Evolutionary conservation across 2,888 invertebrate species (phyloP).

Genomic region (Xanthorhoe spadicearia): DNA sequence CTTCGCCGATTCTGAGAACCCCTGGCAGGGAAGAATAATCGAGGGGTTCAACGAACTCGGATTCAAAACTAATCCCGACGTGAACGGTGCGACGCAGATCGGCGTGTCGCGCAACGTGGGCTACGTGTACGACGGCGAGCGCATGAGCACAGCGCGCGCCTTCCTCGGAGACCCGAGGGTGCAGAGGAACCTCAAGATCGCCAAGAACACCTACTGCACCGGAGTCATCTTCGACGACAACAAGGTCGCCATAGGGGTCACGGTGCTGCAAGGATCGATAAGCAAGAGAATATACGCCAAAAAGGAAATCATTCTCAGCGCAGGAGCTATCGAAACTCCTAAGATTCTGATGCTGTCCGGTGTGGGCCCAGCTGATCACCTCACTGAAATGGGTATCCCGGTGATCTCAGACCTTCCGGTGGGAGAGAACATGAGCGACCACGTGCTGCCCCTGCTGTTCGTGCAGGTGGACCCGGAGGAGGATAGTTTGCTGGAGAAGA

Average conservation of each 20-base stretch:
- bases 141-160: slow-evolving; percentile 64
- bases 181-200: slow-evolving; percentile 51
- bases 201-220: slow-evolving; percentile 58
- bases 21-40: slow-evolving; percentile 60
- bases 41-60: slow-evolving; percentile 46
- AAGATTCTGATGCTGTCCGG: slow-evolving; percentile 70
- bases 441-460: slow-evolving; percentile 54
- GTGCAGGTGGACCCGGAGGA: slow-evolving; percentile 50
- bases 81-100: slow-evolving; percentile 63
- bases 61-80: slow-evolving; percentile 61
- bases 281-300: slow-evolving; percentile 48
- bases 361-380: slow-evolving; percentile 60
- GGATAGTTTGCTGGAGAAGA: slow-evolving; percentile 29
- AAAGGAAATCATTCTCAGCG: slow-evolving; percentile 65
- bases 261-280: slow-evolving; percentile 39
- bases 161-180: slow-evolving; percentile 57
- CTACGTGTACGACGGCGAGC: slow-evolving; percentile 57
- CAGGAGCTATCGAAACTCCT: slow-evolving; percentile 65
- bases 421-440: slow-evolving; percentile 64
- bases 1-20: slow-evolving; percentile 56
- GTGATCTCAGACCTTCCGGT: slow-evolving; percentile 60
- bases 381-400: slow-evolving; percentile 51
- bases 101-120: slow-evolving; percentile 60
- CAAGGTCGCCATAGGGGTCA: slow-evolving; percentile 58
- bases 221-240: slow-evolving; percentile 57